A percentile compares a stretch with the other conserved stretches of the same genome.
Evolutionary conservation across 2,888 invertebrate genomes (phyloP).

Genomic region (Oxyteleia sp.): DNA sequence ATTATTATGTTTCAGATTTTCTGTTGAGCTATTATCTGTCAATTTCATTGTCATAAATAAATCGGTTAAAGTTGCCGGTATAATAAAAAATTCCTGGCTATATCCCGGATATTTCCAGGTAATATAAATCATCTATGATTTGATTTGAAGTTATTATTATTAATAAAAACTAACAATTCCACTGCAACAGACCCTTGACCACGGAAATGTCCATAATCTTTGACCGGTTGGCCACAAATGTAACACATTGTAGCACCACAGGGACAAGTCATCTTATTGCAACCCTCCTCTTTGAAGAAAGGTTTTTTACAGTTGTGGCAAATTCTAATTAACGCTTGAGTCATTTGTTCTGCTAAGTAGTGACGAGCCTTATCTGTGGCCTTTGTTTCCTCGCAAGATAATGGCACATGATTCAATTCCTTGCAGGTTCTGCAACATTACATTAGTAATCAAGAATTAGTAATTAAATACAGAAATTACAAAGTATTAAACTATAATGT

Average conservation of each 20-base stretch:
- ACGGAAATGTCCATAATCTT: constrained; percentile 89
- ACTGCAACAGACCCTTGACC: constrained; percentile 86
- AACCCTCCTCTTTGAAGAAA: constrained; percentile 89
- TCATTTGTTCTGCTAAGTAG: constrained; percentile 83
- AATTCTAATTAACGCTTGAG: constrained; percentile 84
- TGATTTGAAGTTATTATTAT: too few relatives aligned
- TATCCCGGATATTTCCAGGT: too few relatives aligned
- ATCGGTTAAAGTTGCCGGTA: too few relatives aligned
- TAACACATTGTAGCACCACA: constrained; percentile 90
- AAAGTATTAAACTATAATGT: too few relatives aligned
- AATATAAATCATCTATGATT: too few relatives aligned
- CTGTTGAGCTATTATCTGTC: too few relatives aligned
- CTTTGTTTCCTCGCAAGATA: constrained; percentile 85
- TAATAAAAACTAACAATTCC: constrained; percentile 82
- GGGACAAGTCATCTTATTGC: constrained; percentile 89
- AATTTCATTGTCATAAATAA: too few relatives aligned
- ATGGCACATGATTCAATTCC: constrained; percentile 88
- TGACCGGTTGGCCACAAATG: constrained; percentile 88
- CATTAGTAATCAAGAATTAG: constrained; percentile 7
- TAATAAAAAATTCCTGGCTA: too few relatives aligned
- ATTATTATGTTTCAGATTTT: too few relatives aligned
- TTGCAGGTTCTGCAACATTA: constrained; percentile 83
- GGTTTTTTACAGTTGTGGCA: constrained; percentile 88
- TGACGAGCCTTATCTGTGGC: constrained; percentile 79
- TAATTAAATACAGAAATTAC: constrained; percentile 4